Conservation (phyloP, 2,888 invertebrate genomes). For the Drosophila merina region DNA sequence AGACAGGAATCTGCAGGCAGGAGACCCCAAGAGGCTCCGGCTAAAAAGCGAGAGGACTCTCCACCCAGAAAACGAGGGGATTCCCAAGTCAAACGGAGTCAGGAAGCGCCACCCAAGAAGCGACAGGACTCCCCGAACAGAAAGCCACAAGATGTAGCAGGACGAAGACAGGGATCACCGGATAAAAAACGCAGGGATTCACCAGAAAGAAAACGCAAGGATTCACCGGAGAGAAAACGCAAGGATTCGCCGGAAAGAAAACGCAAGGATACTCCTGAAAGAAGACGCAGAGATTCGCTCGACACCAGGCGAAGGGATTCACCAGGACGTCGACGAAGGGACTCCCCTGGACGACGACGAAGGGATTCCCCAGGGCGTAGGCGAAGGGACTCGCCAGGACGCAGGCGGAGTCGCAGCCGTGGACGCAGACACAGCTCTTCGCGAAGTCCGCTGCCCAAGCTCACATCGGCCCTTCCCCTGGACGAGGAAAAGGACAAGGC, state of each 20-base stretch:
- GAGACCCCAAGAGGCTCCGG: slow-evolving; percentile 22
- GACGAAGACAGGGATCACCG: slow-evolving; percentile 22
- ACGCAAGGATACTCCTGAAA: slow-evolving; percentile 16
- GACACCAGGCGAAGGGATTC: slow-evolving; percentile 36
- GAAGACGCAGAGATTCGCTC: slow-evolving; percentile 25
- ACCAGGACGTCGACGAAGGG: slow-evolving; percentile 28
- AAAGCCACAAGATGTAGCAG: slow-evolving; percentile 24
- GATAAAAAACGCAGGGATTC: slow-evolving; percentile 3
- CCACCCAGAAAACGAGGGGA: slow-evolving; percentile 18
- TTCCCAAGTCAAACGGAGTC: slow-evolving; percentile 29
- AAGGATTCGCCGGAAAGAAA: slow-evolving; percentile 16
- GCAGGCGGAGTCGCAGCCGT: slow-evolving; percentile 55
- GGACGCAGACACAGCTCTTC: slow-evolving; percentile 56
- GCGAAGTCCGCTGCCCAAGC: slow-evolving; percentile 43
- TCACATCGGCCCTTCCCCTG: slow-evolving; percentile 40
- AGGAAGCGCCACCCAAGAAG: slow-evolving; percentile 25
- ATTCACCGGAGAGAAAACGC: slow-evolving; percentile 31
- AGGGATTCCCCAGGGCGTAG: slow-evolving; percentile 52
- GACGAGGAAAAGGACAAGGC: slow-evolving; percentile 77
- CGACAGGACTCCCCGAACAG: slow-evolving; percentile 18
- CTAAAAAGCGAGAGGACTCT: slow-evolving; percentile 19
- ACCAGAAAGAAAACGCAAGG: slow-evolving; percentile 13
- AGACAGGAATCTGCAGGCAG: slow-evolving; percentile 40
- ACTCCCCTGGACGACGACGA: slow-evolving; percentile 49
- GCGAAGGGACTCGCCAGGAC: slow-evolving; percentile 46